A percentile compares a stretch with the other conserved stretches of the same genome.
Evolutionary conservation across 2,113 vertebrate species (phyloP).

Genomic region (Amphiprion percula): DNA sequence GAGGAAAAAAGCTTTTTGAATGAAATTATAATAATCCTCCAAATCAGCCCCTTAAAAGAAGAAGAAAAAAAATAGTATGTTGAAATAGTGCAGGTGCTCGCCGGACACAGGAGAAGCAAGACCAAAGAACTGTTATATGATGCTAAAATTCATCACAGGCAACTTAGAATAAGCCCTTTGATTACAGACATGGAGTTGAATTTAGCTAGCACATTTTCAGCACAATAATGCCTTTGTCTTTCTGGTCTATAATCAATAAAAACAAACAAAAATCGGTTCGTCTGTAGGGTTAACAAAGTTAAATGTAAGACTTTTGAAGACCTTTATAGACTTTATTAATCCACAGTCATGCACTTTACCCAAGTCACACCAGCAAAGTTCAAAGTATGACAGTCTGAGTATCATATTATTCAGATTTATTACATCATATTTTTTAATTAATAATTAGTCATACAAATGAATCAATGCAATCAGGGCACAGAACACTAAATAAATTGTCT

Average conservation of each 20-base stretch:
- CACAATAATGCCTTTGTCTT: background rate
- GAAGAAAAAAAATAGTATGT: constrained; percentile 44
- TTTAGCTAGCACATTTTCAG: background rate
- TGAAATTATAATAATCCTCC: constrained; percentile 58
- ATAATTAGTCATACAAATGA: no score
- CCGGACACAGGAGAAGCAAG: constrained; percentile 43
- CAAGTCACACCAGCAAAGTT: no score
- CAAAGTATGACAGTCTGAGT: no score
- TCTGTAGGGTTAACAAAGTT: no score
- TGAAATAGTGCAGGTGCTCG: constrained; percentile 64
- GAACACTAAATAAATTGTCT: no score
- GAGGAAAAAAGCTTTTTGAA: constrained; percentile 57
- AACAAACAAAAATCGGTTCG: no score
- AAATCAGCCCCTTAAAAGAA: constrained; percentile 23
- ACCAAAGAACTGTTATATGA: constrained; percentile 38
- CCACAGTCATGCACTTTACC: no score
- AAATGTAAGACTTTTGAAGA: no score
- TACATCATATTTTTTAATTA: no score
- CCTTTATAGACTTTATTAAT: no score
- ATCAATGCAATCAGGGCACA: no score
- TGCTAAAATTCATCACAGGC: constrained; percentile 40
- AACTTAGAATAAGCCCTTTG: constrained; percentile 18
- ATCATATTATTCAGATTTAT: no score
- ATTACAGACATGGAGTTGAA: constrained; percentile 21
- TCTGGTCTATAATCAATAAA: background rate